Percentiles rank a stretch among this genome's conserved stretches.
Evolutionary conservation across 2,113 vertebrate species (phyloP).

Genomic region (Nannobrachium achirus): DNA sequence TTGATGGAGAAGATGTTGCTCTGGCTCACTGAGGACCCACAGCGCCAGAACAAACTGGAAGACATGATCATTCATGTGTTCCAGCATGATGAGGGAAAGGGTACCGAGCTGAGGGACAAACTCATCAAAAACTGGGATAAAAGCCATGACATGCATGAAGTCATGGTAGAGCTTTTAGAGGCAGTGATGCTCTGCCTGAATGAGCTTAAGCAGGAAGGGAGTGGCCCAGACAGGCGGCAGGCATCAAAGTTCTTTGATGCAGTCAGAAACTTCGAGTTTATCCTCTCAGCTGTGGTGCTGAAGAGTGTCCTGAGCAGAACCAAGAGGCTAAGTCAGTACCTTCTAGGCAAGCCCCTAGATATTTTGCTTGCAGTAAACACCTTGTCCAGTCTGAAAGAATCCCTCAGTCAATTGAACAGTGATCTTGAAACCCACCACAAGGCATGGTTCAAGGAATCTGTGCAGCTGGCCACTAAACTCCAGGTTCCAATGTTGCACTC

Average conservation of each 20-base stretch:
- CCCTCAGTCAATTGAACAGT: slow-evolving; percentile 63
- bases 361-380: slow-evolving; percentile 72
- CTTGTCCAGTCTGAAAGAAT: slow-evolving; percentile 65
- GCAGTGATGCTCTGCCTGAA: slow-evolving; percentile 70
- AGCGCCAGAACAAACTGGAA: slow-evolving; percentile 73
- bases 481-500: slow-evolving; percentile 70
- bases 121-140: slow-evolving; percentile 78
- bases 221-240: slow-evolving; percentile 51
- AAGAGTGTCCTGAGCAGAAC: slow-evolving; percentile 71
- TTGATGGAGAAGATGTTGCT: slow-evolving; percentile 66
- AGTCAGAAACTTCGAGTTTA: slow-evolving; percentile 78
- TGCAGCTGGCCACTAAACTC: slow-evolving; percentile 69
- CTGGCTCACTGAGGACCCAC: slow-evolving; percentile 75
- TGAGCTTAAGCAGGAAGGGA: slow-evolving; percentile 66
- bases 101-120: slow-evolving; percentile 73
- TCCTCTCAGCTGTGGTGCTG: slow-evolving; percentile 74
- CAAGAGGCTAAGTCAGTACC: slow-evolving; percentile 70
- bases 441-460: slow-evolving; percentile 80
- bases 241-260: slow-evolving; percentile 63
- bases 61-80: slow-evolving; percentile 71
- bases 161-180: slow-evolving; percentile 71
- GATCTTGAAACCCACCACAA: slow-evolving; percentile 75
- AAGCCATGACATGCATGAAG: slow-evolving; percentile 77
- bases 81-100: slow-evolving; percentile 66
- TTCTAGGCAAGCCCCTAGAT: slow-evolving; percentile 79